phyloP scores from a whole-genome alignment of 35 echinoderm and acorn worm genomes.

The Ophiothrix spiculata region DNA sequence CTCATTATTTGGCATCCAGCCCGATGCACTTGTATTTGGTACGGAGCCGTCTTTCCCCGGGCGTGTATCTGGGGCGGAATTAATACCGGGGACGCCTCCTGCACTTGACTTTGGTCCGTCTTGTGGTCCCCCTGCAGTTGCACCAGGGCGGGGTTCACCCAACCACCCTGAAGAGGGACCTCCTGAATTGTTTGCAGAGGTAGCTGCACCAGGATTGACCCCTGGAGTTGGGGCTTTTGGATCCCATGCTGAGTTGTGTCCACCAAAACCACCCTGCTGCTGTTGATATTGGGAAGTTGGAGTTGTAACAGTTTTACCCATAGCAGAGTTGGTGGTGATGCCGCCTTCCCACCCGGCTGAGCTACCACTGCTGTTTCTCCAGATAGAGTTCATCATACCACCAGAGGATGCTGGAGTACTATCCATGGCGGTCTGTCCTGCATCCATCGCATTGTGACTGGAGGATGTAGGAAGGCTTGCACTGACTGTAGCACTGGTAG shows the following conservation, averaged over 20 bases:
- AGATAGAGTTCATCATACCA: neutral
- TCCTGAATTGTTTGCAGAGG: constrained; percentile 12
- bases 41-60: neutral
- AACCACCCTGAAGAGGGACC: neutral
- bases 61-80: neutral
- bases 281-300: constrained; percentile 8
- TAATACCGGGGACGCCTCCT: neutral
- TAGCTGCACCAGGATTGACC: neutral
- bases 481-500: neutral
- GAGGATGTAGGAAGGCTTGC: constrained; percentile 13
- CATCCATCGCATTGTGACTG: constrained; percentile 5
- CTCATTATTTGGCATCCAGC: constrained; percentile 17
- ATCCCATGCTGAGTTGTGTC: constrained; percentile 18
- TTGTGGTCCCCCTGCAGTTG: neutral
- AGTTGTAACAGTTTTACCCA: neutral
- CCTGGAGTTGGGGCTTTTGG: neutral
- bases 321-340: constrained; percentile 4
- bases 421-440: neutral
- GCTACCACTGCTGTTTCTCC: neutral
- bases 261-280: neutral
- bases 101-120: constrained; percentile 15
- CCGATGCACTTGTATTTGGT: neutral
- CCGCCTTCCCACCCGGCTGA: neutral
- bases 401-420: neutral
- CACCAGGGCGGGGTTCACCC: neutral